Evolutionary conservation across 2,888 invertebrate species (phyloP).

Genomic region (Drosophila quasianomalipes): DNA sequence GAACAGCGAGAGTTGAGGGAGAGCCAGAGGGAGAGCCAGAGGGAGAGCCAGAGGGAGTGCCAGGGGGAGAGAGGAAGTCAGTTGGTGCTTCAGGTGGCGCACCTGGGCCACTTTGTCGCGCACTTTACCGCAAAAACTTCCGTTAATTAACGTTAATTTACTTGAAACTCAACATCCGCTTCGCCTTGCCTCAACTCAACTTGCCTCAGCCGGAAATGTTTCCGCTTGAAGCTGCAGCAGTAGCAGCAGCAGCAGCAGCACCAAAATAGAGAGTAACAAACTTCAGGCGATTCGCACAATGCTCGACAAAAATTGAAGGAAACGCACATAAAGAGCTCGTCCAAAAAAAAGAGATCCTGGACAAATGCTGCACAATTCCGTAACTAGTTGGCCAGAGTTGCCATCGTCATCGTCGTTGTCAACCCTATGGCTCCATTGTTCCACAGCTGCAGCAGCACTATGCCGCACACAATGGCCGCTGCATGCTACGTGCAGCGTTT

Average conservation of each 20-base stretch:
- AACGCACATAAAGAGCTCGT: slow-evolving; percentile 11
- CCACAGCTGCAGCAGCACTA: slow-evolving; percentile 8
- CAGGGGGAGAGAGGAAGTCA: background rate
- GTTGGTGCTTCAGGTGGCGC: slow-evolving; percentile 44
- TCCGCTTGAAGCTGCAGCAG: slow-evolving; percentile 46
- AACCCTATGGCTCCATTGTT: slow-evolving; percentile 24
- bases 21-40: background rate
- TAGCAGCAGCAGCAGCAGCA: slow-evolving; percentile 8
- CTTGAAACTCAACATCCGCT: slow-evolving; percentile 73
- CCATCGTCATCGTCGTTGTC: slow-evolving; percentile 7
- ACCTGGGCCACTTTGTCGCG: slow-evolving; percentile 56
- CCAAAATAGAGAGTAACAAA: slow-evolving; percentile 16
- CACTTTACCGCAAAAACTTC: slow-evolving; percentile 69
- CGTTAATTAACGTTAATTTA: slow-evolving; percentile 81
- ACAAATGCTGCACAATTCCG: slow-evolving; percentile 32
- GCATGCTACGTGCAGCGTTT: slow-evolving; percentile 57
- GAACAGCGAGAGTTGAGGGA: background rate
- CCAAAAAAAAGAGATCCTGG: slow-evolving; percentile 19
- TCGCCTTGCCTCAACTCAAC: background rate
- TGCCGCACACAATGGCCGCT: slow-evolving; percentile 16
- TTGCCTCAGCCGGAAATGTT: slow-evolving; percentile 64
- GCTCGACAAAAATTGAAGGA: slow-evolving; percentile 39
- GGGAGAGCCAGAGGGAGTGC: background rate
- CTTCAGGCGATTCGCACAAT: slow-evolving; percentile 42
- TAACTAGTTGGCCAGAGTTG: slow-evolving; percentile 36